These are phyloP conservation scores for Andrena minutula DNA, from an alignment of 2,888 invertebrate genomes.

Conservation along the genomic window DNA sequence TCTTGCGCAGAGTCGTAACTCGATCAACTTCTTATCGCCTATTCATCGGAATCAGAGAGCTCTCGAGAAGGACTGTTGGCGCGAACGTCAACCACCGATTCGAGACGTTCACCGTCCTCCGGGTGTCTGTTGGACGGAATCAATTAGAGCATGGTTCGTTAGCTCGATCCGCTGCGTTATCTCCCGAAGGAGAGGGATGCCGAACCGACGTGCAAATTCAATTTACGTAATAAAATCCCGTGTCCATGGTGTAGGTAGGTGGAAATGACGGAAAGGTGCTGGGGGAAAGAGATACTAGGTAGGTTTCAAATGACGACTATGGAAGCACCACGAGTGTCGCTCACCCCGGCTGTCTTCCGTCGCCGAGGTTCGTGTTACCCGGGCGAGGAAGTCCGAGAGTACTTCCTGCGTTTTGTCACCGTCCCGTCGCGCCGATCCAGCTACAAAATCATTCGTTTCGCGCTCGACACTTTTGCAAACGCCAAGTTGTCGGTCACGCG, in stretches of 20 bases:
- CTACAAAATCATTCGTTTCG: slow-evolving; percentile 62
- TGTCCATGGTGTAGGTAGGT: slow-evolving; percentile 41
- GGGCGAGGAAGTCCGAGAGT: slow-evolving; percentile 69
- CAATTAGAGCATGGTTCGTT: slow-evolving; percentile 68
- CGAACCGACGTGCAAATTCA: slow-evolving; percentile 61
- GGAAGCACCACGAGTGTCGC: slow-evolving; percentile 60
- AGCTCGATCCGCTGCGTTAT: slow-evolving; percentile 43
- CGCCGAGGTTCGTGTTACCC: slow-evolving; percentile 70
- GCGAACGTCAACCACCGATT: neutral
- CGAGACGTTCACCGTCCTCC: slow-evolving; percentile 42
- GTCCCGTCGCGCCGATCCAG: slow-evolving; percentile 57
- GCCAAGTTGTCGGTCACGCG: too few species aligned
- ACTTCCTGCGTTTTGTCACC: slow-evolving; percentile 80
- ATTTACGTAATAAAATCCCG: slow-evolving; percentile 75
- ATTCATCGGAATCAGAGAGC: slow-evolving; percentile 16
- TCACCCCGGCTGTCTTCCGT: slow-evolving; percentile 49
- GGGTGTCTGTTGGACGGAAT: slow-evolving; percentile 51
- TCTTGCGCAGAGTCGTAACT: neutral
- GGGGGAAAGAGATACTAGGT: slow-evolving; percentile 24
- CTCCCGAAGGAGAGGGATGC: slow-evolving; percentile 40
- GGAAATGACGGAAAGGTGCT: slow-evolving; percentile 39
- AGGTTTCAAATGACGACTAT: slow-evolving; percentile 40
- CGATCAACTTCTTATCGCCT: slow-evolving; percentile 19
- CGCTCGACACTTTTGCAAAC: neutral
- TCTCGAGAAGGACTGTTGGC: slow-evolving; percentile 9